Evolutionary conservation across 2,113 vertebrate species (phyloP), one percentile per base, ranked within the genome.

Genomic region (Zosterops borbonicus): DNA sequence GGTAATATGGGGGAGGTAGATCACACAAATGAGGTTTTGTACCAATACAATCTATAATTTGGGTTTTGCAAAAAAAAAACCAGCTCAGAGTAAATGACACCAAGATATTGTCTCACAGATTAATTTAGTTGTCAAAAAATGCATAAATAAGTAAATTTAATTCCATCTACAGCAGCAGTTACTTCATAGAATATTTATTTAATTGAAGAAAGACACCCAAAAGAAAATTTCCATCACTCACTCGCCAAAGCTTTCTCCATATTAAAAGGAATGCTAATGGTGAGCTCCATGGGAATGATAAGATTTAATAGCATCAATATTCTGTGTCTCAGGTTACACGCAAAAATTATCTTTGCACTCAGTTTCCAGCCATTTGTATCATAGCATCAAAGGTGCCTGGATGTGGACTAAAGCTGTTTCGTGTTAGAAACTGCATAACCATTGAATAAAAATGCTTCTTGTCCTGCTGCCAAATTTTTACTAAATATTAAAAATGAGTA

Each of bases 251-350:
- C 59, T 93, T 90, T 91, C 50, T 90, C 21, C 1, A 0, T 47
- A 88, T 94, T 93, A 88, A 80, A 91, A 70, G 20, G n/a, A 33
- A 69, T 69, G 37, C 53, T 76, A 82, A 79, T 71, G 31, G 19
- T 49, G 68, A 92, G 56, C 44, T 79, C 50, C 68, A 2, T 14
- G 90, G 90, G 88, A 59, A 55, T 22, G 16, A 27, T 22, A 25
- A 37, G 11, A 75, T n/a, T 62, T 68, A 86, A 73, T 18, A 37
- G n/a, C 50, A 47, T 75, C 4, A 5, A 42, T 83, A 53, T 27
- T 83, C 46, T 42, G 0, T 50, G 1, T 22, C 74, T 87, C 59
- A 65, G 44, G 28, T 85, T 82, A 18, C 2, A 4, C 24, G 56
- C 21, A 76, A 65, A 85, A 76, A 56, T 3, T 46, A 5, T 9